A percentile compares a stretch with the other conserved stretches of the same genome.
phyloP scores from a whole-genome alignment of 2,797 vertebrate genomes.

The Glossophaga mutica region DNA sequence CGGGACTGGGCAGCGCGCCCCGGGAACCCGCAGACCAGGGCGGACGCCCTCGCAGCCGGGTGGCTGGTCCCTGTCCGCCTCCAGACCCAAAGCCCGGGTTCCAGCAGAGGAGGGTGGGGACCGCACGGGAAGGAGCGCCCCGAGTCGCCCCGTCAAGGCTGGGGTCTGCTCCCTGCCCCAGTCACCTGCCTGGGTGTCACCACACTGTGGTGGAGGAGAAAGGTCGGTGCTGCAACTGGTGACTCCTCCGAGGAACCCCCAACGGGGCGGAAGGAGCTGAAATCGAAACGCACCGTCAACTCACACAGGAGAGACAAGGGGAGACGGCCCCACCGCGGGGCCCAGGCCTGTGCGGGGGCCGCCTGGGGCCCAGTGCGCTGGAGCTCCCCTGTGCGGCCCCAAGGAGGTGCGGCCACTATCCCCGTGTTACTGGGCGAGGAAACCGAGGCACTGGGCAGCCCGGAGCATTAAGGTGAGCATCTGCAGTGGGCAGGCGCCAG shows the following conservation, averaged over 20 bases:
- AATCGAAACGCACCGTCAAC: neutral
- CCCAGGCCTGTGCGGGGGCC: fast-evolving
- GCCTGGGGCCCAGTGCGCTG: fast-evolving
- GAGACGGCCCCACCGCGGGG: fast-evolving
- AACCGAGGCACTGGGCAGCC: fast-evolving
- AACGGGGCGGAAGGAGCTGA: neutral
- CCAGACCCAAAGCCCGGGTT: fast-evolving
- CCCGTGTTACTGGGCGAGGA: neutral
- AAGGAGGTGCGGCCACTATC: fast-evolving
- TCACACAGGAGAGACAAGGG: fast-evolving
- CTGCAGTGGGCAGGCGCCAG: fast-evolving
- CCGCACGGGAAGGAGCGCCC: fast-evolving
- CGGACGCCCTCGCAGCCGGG: fast-evolving
- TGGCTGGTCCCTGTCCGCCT: neutral
- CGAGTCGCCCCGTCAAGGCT: fast-evolving
- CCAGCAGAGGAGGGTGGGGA: neutral
- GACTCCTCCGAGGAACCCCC: neutral
- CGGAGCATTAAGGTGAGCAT: fast-evolving
- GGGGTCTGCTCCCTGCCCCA: fast-evolving
- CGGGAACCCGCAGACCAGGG: fast-evolving
- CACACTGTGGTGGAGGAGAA: fast-evolving
- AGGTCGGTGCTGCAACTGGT: neutral
- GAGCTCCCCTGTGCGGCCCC: fast-evolving
- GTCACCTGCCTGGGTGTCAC: neutral
- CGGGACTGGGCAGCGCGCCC: neutral